Base-by-base conservation (phyloP, 2,888 invertebrate genomes). In the Oscheius myriophilus region DNA sequence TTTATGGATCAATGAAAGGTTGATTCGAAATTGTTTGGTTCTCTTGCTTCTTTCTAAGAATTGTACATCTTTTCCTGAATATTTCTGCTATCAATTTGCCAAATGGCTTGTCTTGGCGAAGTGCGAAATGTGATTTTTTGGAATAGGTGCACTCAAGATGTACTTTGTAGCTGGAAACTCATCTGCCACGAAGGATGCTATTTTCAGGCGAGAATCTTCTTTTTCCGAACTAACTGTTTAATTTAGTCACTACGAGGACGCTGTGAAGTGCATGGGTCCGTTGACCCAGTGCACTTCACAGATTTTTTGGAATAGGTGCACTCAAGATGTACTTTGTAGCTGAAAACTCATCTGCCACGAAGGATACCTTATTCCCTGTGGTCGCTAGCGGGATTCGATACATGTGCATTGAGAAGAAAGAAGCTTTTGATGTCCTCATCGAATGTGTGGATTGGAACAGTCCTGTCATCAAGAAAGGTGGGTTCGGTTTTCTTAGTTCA, bases 181-280 rank as follows among this genome's bases (percentile, higher is more conserved):
- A n/a, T 6, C 41, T n/a, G 53, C 16, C 23, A 23, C 41, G n/a
- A 63, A 23, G 53, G 39, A 18, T 21, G 18, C 49, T 18, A 53
- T 53, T 2, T 63, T 52, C 53, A 26, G 16, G 63, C 53, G 53
- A 9, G 52, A 33, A 26, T 41, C 23, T 39, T 6, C n/a, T 21
- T 33, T 62, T n/a, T 18, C 3, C 16, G 11, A 14, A 4, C 11
- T 42, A 14, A 61, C 25, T 25, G 49, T 61, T 12, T 59, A n/a
- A n/a, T 61, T 26, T 53, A 69, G 69, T 7, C 39, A 55, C 16
- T 69, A 59, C 41, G 49, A 43, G n/a, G 23, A 49, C 14, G 69
- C 64, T 3, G 63, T 46, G 49, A 23, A 63, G 33, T 69, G 69
- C 21, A 54, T 64, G 42, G 9, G 39, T 18, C 49, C 51, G 1